Percentiles rank a stretch among this genome's conserved stretches.
Conservation (phyloP, 2,113 vertebrate genomes). For the Thalassarche chlororhynchos region DNA sequence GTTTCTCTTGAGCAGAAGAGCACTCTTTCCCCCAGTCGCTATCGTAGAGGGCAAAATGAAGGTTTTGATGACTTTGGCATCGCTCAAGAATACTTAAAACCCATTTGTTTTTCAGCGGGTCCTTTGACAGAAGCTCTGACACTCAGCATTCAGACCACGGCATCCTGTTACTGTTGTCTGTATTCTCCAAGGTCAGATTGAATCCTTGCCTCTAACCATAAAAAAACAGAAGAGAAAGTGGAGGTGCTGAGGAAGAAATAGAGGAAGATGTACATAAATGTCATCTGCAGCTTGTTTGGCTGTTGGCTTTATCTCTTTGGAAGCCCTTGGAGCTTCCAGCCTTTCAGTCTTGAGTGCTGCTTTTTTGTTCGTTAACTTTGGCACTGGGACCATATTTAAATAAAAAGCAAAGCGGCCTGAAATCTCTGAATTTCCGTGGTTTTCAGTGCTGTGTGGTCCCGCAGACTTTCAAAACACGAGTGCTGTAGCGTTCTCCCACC, state of each 20-base stretch:
- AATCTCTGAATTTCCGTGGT: background rate
- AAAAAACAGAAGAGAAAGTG: background rate
- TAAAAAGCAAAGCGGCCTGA: background rate
- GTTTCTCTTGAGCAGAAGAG: background rate
- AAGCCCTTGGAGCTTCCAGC: background rate
- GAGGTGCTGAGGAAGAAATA: background rate
- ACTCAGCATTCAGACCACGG: slow-evolving; percentile 1
- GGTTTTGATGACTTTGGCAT: slow-evolving; percentile 4
- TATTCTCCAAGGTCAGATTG: background rate
- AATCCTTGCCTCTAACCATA: slow-evolving; percentile 31
- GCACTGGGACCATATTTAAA: background rate
- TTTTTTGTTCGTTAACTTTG: background rate
- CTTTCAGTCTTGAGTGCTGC: background rate
- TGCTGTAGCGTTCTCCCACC: background rate
- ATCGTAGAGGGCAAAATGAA: background rate
- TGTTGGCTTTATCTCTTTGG: background rate
- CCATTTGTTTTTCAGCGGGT: background rate
- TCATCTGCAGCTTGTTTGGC: background rate
- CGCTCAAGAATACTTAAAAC: background rate
- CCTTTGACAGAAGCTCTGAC: background rate
- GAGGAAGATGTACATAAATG: background rate
- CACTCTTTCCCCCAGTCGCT: background rate
- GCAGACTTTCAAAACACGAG: background rate
- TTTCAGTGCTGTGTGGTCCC: background rate
- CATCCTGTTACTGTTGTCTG: background rate